Percentiles rank a stretch among this genome's conserved stretches.
Conservation (phyloP, 1,140 invertebrate species). For the Dendrolimus punctatus region DNA sequence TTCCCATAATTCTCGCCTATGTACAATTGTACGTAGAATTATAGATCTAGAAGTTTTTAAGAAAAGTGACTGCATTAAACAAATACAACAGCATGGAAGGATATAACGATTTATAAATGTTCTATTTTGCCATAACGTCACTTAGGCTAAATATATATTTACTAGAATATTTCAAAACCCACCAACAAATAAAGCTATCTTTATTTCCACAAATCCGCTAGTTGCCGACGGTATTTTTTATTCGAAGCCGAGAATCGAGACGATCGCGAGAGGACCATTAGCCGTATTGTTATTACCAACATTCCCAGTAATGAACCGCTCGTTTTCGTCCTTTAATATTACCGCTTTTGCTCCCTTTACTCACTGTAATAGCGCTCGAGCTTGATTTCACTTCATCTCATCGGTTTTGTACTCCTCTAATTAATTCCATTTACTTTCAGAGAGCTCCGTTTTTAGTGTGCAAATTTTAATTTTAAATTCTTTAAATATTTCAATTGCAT, state of each 20-base stretch:
- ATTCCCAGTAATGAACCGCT: conserved; percentile 69
- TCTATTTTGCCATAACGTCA: too few relatives aligned
- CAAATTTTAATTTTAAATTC: conserved; percentile 12
- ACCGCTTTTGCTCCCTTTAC: conserved; percentile 45
- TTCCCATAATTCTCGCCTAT: too few relatives aligned
- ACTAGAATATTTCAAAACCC: too few relatives aligned
- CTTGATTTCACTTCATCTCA: conserved; percentile 46
- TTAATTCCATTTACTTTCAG: conserved; percentile 35
- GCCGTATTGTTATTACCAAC: conserved; percentile 70
- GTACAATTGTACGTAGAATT: too few relatives aligned
- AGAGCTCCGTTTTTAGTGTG: conserved; percentile 14
- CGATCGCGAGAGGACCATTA: conserved; percentile 58
- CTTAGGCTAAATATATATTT: too few relatives aligned
- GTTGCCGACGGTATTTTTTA: conserved; percentile 35
- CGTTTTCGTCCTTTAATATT: conserved; percentile 67
- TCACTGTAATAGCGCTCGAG: conserved; percentile 37
- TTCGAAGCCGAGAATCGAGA: conserved; percentile 45
- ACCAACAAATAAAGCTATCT: too few relatives aligned
- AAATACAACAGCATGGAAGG: too few relatives aligned
- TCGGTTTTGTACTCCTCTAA: conserved; percentile 40
- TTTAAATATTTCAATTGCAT: conserved; percentile 17
- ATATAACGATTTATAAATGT: too few relatives aligned
- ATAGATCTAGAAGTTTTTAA: too few relatives aligned
- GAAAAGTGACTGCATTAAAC: too few relatives aligned
- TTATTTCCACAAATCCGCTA: conserved; percentile 4